Evolutionary conservation across 1,140 invertebrate genomes (phyloP).

Genomic region (Hyles vespertilio): DNA sequence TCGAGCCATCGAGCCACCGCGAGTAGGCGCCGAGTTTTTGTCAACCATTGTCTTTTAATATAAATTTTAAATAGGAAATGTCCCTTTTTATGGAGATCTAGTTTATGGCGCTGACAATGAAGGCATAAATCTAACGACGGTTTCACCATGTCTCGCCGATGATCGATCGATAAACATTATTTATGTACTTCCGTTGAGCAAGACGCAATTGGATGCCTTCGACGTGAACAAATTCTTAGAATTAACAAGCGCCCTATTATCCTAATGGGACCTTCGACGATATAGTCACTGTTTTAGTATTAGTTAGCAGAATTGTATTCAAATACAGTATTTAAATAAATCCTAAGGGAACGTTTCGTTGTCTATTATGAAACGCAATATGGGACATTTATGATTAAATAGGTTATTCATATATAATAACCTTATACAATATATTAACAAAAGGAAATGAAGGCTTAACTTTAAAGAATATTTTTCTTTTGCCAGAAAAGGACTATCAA

Average conservation of each 20-base stretch:
- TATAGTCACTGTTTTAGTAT: neutral
- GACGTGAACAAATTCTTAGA: slow-evolving; percentile 35
- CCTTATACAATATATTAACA: too few species aligned
- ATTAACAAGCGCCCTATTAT: neutral
- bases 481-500: too few species aligned
- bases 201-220: slow-evolving; percentile 37
- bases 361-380: too few species aligned
- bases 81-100: slow-evolving; percentile 75
- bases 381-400: too few species aligned
- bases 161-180: slow-evolving; percentile 74
- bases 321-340: too few species aligned
- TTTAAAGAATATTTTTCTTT: too few species aligned
- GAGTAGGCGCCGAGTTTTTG: slow-evolving; percentile 71
- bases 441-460: too few species aligned
- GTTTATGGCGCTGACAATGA: slow-evolving; percentile 69
- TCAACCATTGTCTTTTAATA: slow-evolving; percentile 74
- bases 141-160: slow-evolving; percentile 50
- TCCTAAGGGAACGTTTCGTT: too few species aligned
- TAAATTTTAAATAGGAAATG: slow-evolving; percentile 75
- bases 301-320: slow-evolving; percentile 1
- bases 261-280: too few species aligned
- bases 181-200: slow-evolving; percentile 68
- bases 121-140: slow-evolving; percentile 70
- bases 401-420: too few species aligned
- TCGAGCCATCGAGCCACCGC: slow-evolving; percentile 32